phyloP scores from a whole-genome alignment of 2,797 vertebrate species.

The Bradypus variegatus region DNA sequence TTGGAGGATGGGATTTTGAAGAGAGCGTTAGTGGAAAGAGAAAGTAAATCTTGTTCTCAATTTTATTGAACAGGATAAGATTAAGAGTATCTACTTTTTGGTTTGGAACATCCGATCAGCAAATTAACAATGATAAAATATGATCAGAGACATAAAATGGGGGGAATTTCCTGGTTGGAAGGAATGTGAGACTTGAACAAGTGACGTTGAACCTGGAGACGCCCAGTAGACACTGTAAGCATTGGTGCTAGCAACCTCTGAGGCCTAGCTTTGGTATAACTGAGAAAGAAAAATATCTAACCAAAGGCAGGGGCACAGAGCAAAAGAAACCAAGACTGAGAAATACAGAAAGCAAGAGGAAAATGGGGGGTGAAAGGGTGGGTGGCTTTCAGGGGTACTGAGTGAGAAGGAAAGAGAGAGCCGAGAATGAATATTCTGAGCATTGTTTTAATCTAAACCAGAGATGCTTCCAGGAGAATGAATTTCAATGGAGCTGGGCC shows the following conservation, averaged over 20 bases:
- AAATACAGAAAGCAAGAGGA: constrained; percentile 23
- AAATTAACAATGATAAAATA: background rate
- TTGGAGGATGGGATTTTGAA: constrained; percentile 7
- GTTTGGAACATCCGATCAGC: background rate
- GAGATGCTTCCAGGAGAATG: constrained; percentile 49
- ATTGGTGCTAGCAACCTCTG: background rate
- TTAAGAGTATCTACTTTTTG: background rate
- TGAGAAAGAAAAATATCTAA: constrained; percentile 16
- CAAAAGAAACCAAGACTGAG: constrained; percentile 35
- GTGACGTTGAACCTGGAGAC: background rate
- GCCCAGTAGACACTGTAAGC: background rate
- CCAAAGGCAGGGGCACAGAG: constrained; percentile 8
- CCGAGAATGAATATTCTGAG: constrained; percentile 50
- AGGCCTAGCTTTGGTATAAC: constrained; percentile 16
- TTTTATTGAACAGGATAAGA: constrained; percentile 39
- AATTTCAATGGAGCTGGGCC: constrained; percentile 60
- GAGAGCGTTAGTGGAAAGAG: background rate
- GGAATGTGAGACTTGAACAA: background rate
- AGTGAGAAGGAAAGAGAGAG: constrained; percentile 35
- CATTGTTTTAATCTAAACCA: constrained; percentile 61
- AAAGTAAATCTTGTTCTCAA: constrained; percentile 24
- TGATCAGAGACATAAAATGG: background rate
- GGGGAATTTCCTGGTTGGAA: background rate
- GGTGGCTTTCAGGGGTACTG: constrained; percentile 16
- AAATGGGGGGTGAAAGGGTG: background rate